Conservation (phyloP, 2,113 vertebrate genomes). For the Zapus hudsonius region DNA sequence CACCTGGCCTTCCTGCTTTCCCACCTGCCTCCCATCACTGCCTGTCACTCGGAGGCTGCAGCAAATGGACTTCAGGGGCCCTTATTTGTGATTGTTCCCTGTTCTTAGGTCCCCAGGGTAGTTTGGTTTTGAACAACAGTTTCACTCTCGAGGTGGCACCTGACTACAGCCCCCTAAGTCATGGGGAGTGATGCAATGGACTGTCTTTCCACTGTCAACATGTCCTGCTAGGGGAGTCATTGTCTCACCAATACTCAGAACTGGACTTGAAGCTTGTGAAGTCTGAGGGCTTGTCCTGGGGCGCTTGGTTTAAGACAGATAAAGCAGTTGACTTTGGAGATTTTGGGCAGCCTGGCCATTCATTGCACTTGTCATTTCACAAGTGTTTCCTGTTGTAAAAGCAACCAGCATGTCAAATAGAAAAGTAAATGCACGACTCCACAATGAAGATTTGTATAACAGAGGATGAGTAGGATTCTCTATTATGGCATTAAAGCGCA, state of each 20-base stretch:
- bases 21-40: not conserved
- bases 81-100: not conserved
- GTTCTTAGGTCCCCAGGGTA: not conserved
- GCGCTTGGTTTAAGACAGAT: not conserved
- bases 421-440: not conserved
- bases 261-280: too few relatives aligned
- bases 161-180: not conserved
- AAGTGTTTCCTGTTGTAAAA: not conserved
- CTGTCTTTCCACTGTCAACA: not conserved
- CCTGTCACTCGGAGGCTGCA: not conserved
- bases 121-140: not conserved
- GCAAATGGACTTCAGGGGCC: not conserved
- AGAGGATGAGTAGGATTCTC: not conserved
- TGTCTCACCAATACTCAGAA: too few relatives aligned
- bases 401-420: not conserved
- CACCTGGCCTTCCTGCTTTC: not conserved
- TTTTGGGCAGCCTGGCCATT: not conserved
- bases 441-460: not conserved
- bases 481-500: not conserved
- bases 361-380: not conserved
- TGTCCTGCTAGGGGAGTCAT: too few relatives aligned
- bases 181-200: not conserved
- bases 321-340: not conserved
- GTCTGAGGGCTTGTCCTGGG: not conserved
- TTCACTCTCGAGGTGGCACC: not conserved